Base-by-base conservation (phyloP, 1,140 invertebrate genomes). In the Zaprionus tsacasi region DNA sequence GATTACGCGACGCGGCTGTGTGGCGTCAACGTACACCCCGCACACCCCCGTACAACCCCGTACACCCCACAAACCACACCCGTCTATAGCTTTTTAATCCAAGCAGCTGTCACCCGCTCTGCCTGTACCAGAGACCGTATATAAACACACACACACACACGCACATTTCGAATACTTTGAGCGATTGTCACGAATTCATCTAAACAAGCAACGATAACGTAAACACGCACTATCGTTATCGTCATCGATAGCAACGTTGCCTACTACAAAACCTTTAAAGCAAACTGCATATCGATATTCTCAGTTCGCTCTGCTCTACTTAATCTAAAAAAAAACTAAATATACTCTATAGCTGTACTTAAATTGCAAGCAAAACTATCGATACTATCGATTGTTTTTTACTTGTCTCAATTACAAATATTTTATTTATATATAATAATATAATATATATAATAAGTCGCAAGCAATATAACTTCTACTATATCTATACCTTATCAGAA, bases 31-130 rank as follows among this genome's bases (percentile, higher is more conserved):
- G 27, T 17, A 66, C 25, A 43, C n/a, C 25, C 21, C 27, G n/a
- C n/a, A n/a, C n/a, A n/a, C n/a, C n/a, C n/a, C n/a, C n/a, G n/a
- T n/a, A n/a, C n/a, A n/a, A 4, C 5, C 21, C 10, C 10, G 6
- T 13, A 33, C 52, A 52, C 17, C 30, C 3, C n/a, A 55, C 17
- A 56, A 11, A 56, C 13, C 30, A 27, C 35, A 33, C 30, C 13
- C 48, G 45, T 52, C 36, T 21, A 12, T 70, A 55, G 35, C 15
- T 57, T 66, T 57, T 35, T 66, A 58, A 64, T 35, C 54, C 61
- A 71, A 67, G 54, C 70, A 59, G 70, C 56, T 67, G 70, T 36
- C 63, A 30, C 15, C 33, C 40, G 55, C 6, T 35, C 7, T n/a
- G 2, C 6, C n/a, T 15, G n/a, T 43, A 43, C n/a, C 40, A 45